These are phyloP conservation scores for Globia sparganii DNA, from an alignment of 2,888 invertebrate genomes.

Conservation along the genomic window DNA sequence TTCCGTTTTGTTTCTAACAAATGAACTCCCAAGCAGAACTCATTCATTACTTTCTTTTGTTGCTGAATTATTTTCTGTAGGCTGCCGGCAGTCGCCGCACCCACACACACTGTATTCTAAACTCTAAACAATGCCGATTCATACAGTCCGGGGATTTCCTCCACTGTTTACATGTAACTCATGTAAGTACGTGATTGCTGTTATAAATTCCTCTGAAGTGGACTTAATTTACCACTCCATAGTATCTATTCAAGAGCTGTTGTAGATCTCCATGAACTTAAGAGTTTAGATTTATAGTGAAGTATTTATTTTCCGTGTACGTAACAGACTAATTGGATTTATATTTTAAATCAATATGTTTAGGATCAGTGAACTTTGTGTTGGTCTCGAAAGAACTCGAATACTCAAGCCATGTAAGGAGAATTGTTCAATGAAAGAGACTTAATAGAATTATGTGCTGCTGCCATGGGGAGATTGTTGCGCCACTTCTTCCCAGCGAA, in stretches of 20 bases:
- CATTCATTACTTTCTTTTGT: conserved; percentile 43
- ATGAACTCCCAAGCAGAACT: conserved; percentile 7
- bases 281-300: conserved; percentile 9
- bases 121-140: conserved; percentile 24
- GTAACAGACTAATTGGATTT: not conserved
- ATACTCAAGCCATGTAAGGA: not conserved
- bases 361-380: not conserved
- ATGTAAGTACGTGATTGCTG: conserved; percentile 7
- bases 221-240: conserved; percentile 9
- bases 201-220: conserved; percentile 17
- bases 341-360: not conserved
- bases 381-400: conserved; percentile 4
- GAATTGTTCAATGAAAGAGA: not conserved
- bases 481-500: not conserved
- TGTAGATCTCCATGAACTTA: conserved; percentile 16
- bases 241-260: conserved; percentile 25
- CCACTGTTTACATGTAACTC: conserved; percentile 12
- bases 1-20: conserved; percentile 42
- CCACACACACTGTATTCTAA: conserved; percentile 14
- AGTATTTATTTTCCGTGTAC: conserved; percentile 6
- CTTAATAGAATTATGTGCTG: not conserved
- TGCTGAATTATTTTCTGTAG: conserved; percentile 29
- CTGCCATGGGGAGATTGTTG: not conserved
- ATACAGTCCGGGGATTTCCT: conserved; percentile 25
- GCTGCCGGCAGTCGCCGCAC: conserved; percentile 7